These are phyloP conservation scores for Myiozetetes cayanensis DNA, from an alignment of 2,113 vertebrate genomes.

Conservation along the genomic window DNA sequence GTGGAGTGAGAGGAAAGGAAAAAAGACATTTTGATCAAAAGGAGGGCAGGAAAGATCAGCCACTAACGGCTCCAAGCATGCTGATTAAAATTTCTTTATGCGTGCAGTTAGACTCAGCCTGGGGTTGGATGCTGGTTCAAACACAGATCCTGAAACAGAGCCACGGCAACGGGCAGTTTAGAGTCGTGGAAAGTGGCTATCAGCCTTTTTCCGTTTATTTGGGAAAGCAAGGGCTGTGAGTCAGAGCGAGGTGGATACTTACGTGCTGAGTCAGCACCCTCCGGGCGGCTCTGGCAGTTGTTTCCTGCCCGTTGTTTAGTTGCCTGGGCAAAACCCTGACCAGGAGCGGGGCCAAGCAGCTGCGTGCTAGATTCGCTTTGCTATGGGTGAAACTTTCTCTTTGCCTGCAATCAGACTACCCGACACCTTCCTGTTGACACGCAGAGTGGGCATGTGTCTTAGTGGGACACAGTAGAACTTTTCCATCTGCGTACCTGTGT, in stretches of 20 bases:
- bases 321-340: neutral
- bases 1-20: neutral
- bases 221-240: neutral
- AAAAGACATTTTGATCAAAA: neutral
- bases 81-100: slow-evolving; percentile 23
- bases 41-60: neutral
- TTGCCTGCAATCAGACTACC: neutral
- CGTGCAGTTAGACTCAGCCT: neutral
- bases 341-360: neutral
- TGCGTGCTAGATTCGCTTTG: neutral
- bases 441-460: neutral
- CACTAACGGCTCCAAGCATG: neutral
- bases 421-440: neutral
- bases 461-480: neutral
- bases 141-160: neutral
- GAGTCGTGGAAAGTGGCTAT: neutral
- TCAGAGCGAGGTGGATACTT: neutral
- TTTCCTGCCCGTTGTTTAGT: neutral
- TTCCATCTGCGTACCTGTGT: neutral
- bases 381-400: neutral
- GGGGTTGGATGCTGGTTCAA: neutral
- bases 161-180: neutral
- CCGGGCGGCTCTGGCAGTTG: neutral
- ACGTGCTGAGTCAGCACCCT: slow-evolving; percentile 18
- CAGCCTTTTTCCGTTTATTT: neutral